Conservation (phyloP, 2,797 vertebrate genomes). For the Poliocrania exsul region DNA sequence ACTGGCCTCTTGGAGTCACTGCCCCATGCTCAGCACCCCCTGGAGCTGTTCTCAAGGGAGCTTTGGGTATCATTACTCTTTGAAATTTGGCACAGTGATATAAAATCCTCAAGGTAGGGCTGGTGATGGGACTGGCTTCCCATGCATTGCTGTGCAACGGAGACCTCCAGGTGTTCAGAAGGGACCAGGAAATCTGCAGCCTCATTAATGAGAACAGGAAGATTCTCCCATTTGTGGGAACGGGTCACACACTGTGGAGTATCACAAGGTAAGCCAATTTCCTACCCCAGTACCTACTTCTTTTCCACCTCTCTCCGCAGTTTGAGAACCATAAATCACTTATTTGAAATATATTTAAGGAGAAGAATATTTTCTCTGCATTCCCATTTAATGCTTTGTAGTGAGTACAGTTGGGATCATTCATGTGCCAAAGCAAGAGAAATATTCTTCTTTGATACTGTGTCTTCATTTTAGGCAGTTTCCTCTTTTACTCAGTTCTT, state of each 20-base stretch:
- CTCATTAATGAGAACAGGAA: background rate
- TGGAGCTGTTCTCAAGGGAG: background rate
- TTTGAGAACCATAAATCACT: conserved; percentile 44
- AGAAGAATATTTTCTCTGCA: conserved; percentile 35
- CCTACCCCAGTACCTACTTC: conserved; percentile 37
- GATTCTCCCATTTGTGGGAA: background rate
- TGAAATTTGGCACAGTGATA: background rate
- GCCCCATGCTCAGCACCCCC: fast-evolving
- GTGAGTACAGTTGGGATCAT: conserved; percentile 2
- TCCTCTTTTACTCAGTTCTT: background rate
- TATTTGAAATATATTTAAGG: conserved; percentile 40
- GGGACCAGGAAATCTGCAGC: background rate
- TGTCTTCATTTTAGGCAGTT: conserved; percentile 37
- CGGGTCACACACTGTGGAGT: background rate
- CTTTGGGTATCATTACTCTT: background rate
- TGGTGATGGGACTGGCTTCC: background rate
- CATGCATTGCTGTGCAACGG: fast-evolving
- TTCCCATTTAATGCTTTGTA: conserved; percentile 48
- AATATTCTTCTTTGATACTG: conserved; percentile 21
- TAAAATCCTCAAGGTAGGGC: background rate
- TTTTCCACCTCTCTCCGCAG: conserved; percentile 32
- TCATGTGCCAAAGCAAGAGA: conserved; percentile 42
- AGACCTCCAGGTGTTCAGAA: background rate
- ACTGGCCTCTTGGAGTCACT: background rate
- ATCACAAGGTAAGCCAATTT: conserved; percentile 28